A percentile compares a stretch with the other conserved stretches of the same genome.
These are phyloP conservation scores for Muscicapa comitata DNA, from an alignment of 2,797 vertebrate species.

Conservation along the genomic window DNA sequence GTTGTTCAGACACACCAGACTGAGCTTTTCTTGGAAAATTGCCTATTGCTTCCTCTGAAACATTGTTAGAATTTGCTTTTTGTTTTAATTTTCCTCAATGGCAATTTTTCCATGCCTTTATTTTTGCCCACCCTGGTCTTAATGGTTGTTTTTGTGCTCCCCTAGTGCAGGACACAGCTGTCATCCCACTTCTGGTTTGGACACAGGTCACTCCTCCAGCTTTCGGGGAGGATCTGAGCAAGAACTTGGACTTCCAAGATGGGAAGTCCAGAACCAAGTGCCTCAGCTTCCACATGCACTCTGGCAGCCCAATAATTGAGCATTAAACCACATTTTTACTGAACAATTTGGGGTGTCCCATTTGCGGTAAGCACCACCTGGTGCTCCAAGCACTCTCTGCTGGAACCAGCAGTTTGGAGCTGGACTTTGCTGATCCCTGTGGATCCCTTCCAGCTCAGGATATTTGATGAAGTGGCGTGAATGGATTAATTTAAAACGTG, in stretches of 20 bases:
- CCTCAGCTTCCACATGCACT: neutral
- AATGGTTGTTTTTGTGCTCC: neutral
- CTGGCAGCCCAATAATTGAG: rapidly evolving
- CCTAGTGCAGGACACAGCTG: neutral
- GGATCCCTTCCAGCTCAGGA: neutral
- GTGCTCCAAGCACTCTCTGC: neutral
- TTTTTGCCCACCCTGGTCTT: neutral
- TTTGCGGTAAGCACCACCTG: neutral
- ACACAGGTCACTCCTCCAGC: neutral
- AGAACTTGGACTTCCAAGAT: neutral
- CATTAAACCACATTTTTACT: neutral
- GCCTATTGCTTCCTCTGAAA: neutral
- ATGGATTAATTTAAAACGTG: neutral
- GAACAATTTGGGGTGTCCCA: neutral
- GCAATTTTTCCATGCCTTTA: neutral
- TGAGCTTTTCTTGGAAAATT: neutral
- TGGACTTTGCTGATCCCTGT: neutral
- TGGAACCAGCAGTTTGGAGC: neutral
- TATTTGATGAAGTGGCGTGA: neutral
- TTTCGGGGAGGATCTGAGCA: neutral
- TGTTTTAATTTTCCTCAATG: neutral
- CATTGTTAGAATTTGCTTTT: neutral
- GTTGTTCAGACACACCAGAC: neutral
- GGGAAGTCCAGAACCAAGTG: neutral
- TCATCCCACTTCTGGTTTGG: neutral